These are phyloP conservation scores for Capitella teleta DNA, from an alignment of 1,140 invertebrate genomes.

Conservation along the genomic window DNA sequence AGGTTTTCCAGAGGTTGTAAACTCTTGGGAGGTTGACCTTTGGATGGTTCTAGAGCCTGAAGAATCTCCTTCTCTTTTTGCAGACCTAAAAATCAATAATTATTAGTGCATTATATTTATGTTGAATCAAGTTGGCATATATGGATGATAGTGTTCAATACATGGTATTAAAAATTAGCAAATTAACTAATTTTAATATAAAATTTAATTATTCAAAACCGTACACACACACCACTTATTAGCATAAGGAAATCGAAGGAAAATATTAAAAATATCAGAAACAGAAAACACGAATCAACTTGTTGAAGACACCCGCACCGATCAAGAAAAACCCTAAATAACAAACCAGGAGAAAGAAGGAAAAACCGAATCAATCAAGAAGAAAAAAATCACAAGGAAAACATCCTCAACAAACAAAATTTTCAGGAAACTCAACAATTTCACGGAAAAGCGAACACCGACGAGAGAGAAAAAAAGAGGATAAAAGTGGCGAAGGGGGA, in stretches of 20 bases:
- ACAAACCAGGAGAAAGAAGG: no score
- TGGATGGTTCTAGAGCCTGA: background rate
- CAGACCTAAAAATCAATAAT: background rate
- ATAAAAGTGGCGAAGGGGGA: no score
- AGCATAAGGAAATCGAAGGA: background rate
- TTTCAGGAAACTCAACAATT: no score
- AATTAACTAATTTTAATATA: background rate
- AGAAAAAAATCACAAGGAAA: no score
- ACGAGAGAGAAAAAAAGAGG: no score
- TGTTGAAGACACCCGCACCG: no score
- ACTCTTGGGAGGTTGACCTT: background rate
- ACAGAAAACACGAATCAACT: no score
- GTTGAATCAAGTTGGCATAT: background rate
- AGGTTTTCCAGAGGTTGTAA: background rate
- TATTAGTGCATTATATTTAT: background rate
- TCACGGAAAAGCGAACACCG: no score
- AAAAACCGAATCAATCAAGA: no score
- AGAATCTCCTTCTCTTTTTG: conserved; percentile 7
- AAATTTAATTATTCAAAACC: background rate
- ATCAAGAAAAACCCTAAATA: no score
- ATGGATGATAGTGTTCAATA: background rate
- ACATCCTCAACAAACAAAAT: no score
- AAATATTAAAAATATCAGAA: background rate
- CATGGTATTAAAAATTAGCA: background rate
- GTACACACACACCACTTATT: background rate